Conservation (phyloP, 2,888 invertebrate species). For the Sminthurides aquaticus region DNA sequence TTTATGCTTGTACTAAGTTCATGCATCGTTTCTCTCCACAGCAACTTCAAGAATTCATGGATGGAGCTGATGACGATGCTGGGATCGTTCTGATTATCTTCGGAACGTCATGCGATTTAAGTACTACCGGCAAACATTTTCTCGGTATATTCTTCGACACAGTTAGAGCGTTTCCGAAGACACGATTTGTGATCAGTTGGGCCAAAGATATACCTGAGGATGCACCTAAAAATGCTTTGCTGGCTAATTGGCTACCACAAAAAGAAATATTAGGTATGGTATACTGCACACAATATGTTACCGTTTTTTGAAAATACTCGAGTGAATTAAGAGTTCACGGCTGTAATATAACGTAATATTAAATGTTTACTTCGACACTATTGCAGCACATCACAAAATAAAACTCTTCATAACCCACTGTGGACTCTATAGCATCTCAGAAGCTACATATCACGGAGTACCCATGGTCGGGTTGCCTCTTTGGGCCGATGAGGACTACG, state of each 20-base stretch:
- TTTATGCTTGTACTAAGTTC: no score
- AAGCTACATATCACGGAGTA: conserved; percentile 57
- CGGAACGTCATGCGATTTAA: conserved; percentile 29
- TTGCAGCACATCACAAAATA: conserved; percentile 52
- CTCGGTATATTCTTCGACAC: conserved; percentile 25
- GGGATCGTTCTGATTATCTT: conserved; percentile 30
- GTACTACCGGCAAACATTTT: conserved; percentile 19
- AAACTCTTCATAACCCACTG: conserved; percentile 60
- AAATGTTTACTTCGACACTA: no score
- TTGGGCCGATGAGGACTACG: conserved; percentile 53
- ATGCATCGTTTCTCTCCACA: no score
- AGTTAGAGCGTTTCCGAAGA: conserved; percentile 25
- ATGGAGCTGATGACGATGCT: conserved; percentile 15
- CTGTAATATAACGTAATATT: no score
- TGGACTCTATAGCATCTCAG: conserved; percentile 59
- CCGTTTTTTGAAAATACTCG: no score
- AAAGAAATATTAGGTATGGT: conserved; percentile 24
- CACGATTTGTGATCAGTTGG: conserved; percentile 32
- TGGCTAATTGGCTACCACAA: conserved; percentile 40
- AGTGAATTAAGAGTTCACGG: no score
- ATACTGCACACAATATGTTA: no score
- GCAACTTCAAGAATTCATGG: conserved; percentile 26
- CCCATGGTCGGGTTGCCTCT: conserved; percentile 54
- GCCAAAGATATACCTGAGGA: conserved; percentile 40
- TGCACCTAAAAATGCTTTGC: conserved; percentile 45